phyloP scores from a whole-genome alignment of 2,113 vertebrate species.

The Microtus ochrogaster region DNA sequence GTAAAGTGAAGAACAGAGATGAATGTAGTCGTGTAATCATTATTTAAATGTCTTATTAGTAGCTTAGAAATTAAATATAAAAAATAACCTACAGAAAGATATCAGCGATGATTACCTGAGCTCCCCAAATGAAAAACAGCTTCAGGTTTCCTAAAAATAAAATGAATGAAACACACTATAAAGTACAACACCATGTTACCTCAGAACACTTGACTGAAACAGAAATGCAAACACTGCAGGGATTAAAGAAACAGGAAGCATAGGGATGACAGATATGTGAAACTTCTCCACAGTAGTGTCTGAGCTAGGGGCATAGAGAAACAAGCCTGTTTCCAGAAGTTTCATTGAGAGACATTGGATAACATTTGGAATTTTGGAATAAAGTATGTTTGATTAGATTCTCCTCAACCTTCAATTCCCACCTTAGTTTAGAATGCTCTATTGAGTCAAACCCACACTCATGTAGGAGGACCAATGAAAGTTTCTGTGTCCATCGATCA shows the following conservation, averaged over 20 bases:
- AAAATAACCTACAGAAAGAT: background rate
- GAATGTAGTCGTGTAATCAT: background rate
- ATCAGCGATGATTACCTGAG: background rate
- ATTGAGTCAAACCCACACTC: background rate
- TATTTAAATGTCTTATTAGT: background rate
- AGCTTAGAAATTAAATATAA: background rate
- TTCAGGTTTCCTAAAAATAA: constrained; percentile 17
- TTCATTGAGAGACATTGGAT: background rate
- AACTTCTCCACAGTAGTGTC: background rate
- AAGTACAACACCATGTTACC: background rate
- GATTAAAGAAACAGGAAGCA: background rate
- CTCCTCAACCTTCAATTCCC: background rate
- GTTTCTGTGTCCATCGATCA: background rate
- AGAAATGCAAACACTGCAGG: background rate
- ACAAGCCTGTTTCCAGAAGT: background rate
- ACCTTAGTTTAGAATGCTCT: constrained; percentile 20
- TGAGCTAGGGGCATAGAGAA: background rate
- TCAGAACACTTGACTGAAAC: background rate
- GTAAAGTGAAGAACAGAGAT: background rate
- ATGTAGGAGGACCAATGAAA: background rate
- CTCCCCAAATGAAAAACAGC: background rate
- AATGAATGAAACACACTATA: background rate
- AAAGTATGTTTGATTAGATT: background rate
- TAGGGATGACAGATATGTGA: background rate
- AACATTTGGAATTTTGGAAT: background rate